Evolutionary conservation across 2,113 vertebrate genomes (phyloP).

Genomic region (Zeus faber): DNA sequence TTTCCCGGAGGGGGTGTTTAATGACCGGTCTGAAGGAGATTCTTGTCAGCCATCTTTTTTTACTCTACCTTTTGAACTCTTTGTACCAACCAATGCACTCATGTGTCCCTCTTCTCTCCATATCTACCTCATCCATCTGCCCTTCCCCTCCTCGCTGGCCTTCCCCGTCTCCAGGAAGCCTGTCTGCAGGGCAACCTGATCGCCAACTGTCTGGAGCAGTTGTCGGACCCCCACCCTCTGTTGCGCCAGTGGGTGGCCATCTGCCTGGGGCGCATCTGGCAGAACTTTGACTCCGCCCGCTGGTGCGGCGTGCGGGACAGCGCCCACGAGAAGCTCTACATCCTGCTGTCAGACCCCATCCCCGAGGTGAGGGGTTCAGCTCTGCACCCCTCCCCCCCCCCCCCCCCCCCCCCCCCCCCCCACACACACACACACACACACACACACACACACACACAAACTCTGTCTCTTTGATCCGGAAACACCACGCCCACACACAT

Average conservation of each 20-base stretch:
- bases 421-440: too few species aligned
- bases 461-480: too few species aligned
- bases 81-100: too few species aligned
- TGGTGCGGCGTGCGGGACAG: slow-evolving; percentile 98
- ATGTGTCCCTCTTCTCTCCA: neutral
- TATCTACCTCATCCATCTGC: neutral
- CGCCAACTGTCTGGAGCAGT: slow-evolving; percentile 95
- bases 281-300: slow-evolving; percentile 95
- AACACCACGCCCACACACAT: too few species aligned
- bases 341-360: slow-evolving; percentile 91
- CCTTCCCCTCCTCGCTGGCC: neutral
- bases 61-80: too few species aligned
- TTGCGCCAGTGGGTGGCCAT: slow-evolving; percentile 98
- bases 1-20: too few species aligned
- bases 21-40: too few species aligned
- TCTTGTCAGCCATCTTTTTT: too few species aligned
- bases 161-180: slow-evolving; percentile 79
- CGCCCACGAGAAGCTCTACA: slow-evolving; percentile 97
- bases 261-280: slow-evolving; percentile 96
- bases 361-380: slow-evolving; percentile 81
- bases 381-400: neutral
- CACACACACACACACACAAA: too few species aligned
- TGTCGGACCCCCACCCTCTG: slow-evolving; percentile 91
- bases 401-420: neutral
- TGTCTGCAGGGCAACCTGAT: slow-evolving; percentile 97